These are phyloP conservation scores for Scaptomyza pallida DNA, from an alignment of 1,140 invertebrate species.

Conservation along the genomic window DNA sequence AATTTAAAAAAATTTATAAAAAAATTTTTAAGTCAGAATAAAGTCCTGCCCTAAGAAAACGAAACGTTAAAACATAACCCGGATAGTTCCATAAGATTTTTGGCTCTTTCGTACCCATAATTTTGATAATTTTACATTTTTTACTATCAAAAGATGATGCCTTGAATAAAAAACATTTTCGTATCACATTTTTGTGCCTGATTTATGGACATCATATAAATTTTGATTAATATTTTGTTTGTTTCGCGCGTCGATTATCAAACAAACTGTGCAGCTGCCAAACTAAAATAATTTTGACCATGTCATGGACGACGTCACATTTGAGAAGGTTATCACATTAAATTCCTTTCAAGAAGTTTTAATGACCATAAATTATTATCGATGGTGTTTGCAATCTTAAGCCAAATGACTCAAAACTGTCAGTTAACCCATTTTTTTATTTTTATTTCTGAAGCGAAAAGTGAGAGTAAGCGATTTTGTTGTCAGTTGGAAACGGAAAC, in stretches of 20 bases:
- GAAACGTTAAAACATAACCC: too few relatives aligned
- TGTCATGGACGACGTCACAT: conserved; percentile 24
- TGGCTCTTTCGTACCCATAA: not conserved
- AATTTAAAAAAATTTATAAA: too few relatives aligned
- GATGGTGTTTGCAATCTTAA: conserved; percentile 9
- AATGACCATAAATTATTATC: conserved; percentile 50
- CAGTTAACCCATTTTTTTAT: conserved; percentile 22
- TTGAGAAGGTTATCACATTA: conserved; percentile 20
- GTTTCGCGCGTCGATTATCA: conserved; percentile 34
- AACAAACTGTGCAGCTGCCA: conserved; percentile 27
- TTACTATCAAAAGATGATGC: conserved; percentile 2
- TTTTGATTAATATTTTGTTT: conserved; percentile 34
- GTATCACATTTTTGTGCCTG: conserved; percentile 24
- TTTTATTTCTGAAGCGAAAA: conserved; percentile 57
- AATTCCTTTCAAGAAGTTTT: conserved; percentile 21
- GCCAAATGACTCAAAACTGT: conserved; percentile 39
- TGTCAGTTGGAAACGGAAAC: conserved; percentile 45
- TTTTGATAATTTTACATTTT: not conserved
- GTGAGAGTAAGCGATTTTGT: conserved; percentile 71
- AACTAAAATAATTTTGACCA: conserved; percentile 14
- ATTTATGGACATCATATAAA: conserved; percentile 52
- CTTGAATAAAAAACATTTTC: not conserved
- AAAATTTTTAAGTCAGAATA: too few relatives aligned
- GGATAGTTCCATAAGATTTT: too few relatives aligned
- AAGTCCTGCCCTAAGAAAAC: too few relatives aligned